Percentiles rank a stretch among this genome's conserved stretches.
Conservation (phyloP, 2,113 vertebrate genomes). For the Megaptera novaeangliae region DNA sequence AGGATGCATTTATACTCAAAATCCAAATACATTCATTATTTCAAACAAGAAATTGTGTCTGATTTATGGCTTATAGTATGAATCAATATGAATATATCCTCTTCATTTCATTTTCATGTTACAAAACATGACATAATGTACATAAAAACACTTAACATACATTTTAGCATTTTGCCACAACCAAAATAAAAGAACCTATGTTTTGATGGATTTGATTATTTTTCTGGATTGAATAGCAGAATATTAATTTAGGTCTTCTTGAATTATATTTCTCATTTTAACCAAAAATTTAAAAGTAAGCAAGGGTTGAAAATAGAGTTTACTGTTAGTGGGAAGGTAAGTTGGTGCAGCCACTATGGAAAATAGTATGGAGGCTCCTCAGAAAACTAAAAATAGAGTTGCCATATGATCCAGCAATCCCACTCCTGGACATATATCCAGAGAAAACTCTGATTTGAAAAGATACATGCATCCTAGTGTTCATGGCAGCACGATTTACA, state of each 20-base stretch:
- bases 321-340: not conserved
- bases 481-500: not conserved
- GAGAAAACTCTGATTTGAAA: not conserved
- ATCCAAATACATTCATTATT: constrained; percentile 27
- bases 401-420: not conserved
- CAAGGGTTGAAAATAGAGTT: not conserved
- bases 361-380: not conserved
- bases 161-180: not conserved
- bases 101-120: not conserved
- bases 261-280: not conserved
- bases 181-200: not conserved
- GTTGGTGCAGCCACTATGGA: not conserved
- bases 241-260: not conserved
- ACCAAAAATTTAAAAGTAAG: not conserved
- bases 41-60: not conserved
- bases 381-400: not conserved
- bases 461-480: not conserved
- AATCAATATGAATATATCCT: not conserved
- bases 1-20: constrained; percentile 32
- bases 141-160: not conserved
- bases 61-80: not conserved
- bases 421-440: not conserved
- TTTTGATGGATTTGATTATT: not conserved
- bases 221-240: not conserved
- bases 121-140: not conserved